Base-by-base conservation (phyloP, 2,888 invertebrate genomes). In the Watsonalla binaria region DNA sequence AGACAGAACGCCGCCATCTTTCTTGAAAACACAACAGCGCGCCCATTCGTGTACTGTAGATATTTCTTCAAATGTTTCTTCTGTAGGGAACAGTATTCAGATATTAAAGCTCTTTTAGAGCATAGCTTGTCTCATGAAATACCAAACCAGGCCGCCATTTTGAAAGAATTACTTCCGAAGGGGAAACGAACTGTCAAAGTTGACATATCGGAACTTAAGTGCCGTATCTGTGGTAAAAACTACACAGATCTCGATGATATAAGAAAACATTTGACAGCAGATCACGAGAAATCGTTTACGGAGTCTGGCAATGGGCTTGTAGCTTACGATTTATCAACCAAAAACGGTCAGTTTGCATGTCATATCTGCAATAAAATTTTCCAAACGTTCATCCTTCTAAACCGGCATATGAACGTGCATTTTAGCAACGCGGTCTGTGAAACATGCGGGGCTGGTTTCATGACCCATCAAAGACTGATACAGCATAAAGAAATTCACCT, bases 341-440 rank as follows among this genome's bases (percentile, higher is more conserved):
- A 67, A 54, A 71, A 85, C 47, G 78, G 82, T 0, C 79, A 82
- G 13, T 81, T 80, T 39, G 62, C 75, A 0, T 87, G 86, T 46
- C 84, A 86, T 53, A 66, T 84, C 2, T 86, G 86, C 54, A 61
- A 55, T 2, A 83, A 84, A 56, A 70, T 69, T 6, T 85, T 85
- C 52, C 84, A 84, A 59, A 83, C 84, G 0, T 86, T 86, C 54
- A 80, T 83, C 8, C 70, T 84, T 0, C 53, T 87, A n/a, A 86
- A 86, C 59, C 65, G 84, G 2, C 88, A 88, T 57, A 85, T 87
- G 84, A 87, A 87, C 45, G 82, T 80, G 0, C 87, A 88, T 68
- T 87, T 85, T 9, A 82, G 76, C 45, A 86, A 86, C 15, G 84
- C 80, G 0, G 80, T 86, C 0, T 88, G 86, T 51, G 86, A 87